Conservation (phyloP, 2,888 invertebrate genomes). For the Nomada ferruginata region DNA sequence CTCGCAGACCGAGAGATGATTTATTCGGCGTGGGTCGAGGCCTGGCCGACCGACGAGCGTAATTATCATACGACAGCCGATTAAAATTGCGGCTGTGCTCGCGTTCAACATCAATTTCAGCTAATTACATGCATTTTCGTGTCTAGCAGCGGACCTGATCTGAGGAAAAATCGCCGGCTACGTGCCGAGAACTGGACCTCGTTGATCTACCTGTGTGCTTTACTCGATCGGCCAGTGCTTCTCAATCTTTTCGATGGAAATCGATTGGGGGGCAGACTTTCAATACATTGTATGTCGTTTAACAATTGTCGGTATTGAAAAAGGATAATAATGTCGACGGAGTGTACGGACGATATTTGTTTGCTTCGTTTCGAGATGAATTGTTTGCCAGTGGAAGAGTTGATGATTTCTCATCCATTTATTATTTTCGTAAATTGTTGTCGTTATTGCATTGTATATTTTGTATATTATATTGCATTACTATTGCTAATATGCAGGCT, state of each 20-base stretch:
- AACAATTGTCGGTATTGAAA: no score
- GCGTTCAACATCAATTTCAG: conserved; percentile 81
- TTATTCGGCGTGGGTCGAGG: conserved; percentile 81
- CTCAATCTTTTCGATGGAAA: conserved; percentile 58
- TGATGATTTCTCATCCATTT: no score
- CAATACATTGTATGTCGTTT: not conserved
- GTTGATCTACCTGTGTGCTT: conserved; percentile 49
- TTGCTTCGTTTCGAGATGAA: no score
- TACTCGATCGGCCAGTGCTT: conserved; percentile 58
- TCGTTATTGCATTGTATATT: no score
- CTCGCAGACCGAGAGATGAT: conserved; percentile 74
- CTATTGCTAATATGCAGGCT: no score
- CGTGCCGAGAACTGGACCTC: conserved; percentile 65
- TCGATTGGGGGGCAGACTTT: not conserved
- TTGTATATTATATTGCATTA: no score
- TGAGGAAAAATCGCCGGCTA: conserved; percentile 75
- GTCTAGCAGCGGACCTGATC: conserved; percentile 65
- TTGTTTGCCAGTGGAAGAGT: no score
- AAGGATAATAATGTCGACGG: no score
- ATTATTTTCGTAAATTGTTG: no score
- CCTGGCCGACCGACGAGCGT: conserved; percentile 78
- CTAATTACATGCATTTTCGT: conserved; percentile 84
- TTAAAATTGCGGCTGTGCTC: conserved; percentile 81
- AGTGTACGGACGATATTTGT: no score
- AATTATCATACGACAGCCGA: conserved; percentile 84